Percentiles rank a stretch among this genome's conserved stretches.
Evolutionary conservation across 1,140 invertebrate species (phyloP).

Genomic region (Apis florea): DNA sequence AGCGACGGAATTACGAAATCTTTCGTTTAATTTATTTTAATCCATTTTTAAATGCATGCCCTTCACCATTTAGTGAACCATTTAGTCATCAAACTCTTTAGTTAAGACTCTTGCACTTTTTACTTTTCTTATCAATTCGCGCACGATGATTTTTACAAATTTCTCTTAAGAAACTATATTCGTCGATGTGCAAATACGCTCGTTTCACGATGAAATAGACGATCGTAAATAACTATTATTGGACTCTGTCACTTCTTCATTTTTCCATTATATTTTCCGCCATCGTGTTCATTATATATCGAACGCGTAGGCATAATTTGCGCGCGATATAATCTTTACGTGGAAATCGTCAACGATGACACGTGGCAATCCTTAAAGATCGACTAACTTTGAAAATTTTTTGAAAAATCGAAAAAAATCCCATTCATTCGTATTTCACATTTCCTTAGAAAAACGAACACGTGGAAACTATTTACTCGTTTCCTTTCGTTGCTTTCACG

Average conservation of each 20-base stretch:
- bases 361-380: neutral
- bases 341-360: neutral
- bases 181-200: neutral
- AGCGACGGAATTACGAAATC: neutral
- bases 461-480: no score
- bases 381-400: neutral
- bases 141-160: no score
- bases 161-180: no score
- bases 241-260: slow-evolving; percentile 11
- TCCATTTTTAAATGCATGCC: neutral
- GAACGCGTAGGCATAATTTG: neutral
- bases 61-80: neutral
- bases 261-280: neutral
- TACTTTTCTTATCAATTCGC: no score
- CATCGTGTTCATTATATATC: neutral
- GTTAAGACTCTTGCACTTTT: neutral
- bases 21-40: neutral
- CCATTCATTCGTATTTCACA: no score
- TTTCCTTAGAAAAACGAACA: no score
- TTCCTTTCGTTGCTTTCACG: no score
- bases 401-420: no score
- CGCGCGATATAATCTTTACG: neutral
- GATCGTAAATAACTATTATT: slow-evolving; percentile 8
- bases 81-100: neutral
- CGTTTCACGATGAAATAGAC: neutral